Percentiles rank a stretch among this genome's conserved stretches.
These are phyloP conservation scores for Anniella stebbinsi DNA, from an alignment of 2,797 vertebrate species.

Conservation along the genomic window DNA sequence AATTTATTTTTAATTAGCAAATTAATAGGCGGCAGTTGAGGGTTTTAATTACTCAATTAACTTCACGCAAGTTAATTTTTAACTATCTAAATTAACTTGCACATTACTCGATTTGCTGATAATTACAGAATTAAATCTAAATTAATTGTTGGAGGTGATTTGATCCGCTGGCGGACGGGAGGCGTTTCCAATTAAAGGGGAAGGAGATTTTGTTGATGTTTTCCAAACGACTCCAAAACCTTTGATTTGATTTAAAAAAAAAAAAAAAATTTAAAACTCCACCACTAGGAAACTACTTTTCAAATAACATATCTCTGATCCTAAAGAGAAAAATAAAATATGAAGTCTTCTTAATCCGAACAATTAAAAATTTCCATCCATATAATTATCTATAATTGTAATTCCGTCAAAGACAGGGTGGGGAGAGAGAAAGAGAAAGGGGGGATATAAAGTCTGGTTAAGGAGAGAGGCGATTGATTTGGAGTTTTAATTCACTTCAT, in stretches of 20 bases:
- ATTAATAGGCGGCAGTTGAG: conserved; percentile 99
- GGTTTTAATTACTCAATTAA: conserved; percentile 99
- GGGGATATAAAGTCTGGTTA: neutral
- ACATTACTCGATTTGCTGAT: conserved; percentile 99
- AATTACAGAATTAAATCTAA: conserved; percentile 99
- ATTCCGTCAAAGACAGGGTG: conserved; percentile 95
- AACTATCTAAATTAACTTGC: conserved; percentile 99
- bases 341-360: conserved; percentile 95
- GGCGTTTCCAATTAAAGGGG: conserved; percentile 96
- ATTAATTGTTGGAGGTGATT: conserved; percentile 99
- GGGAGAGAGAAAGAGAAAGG: conserved; percentile 74
- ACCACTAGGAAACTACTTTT: conserved; percentile 77
- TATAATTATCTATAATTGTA: conserved; percentile 99
- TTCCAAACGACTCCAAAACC: conserved; percentile 89
- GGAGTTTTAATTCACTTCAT: conserved; percentile 99
- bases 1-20: conserved; percentile 99
- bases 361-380: conserved; percentile 99
- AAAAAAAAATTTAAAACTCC: conserved; percentile 14
- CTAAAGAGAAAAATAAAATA: conserved; percentile 82
- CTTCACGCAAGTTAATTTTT: conserved; percentile 99
- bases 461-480: conserved; percentile 95
- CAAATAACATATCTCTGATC: conserved; percentile 85
- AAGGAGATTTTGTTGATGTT: conserved; percentile 92
- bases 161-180: conserved; percentile 94
- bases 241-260: conserved; percentile 92